Evolutionary conservation across 2,797 vertebrate species (phyloP).

Genomic region (Paramormyrops hopkinsi): DNA sequence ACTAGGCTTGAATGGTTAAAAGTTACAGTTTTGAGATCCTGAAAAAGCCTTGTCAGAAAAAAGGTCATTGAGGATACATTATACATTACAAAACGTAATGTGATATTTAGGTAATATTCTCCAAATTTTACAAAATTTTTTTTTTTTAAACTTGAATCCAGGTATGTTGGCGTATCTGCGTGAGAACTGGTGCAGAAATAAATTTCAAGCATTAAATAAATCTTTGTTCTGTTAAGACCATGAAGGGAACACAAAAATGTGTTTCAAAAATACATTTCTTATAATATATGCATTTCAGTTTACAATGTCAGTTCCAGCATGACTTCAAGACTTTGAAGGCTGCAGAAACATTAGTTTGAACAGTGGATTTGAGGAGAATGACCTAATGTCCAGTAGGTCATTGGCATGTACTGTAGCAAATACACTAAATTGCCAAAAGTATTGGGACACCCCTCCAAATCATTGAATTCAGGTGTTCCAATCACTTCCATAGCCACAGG

Average conservation of each 20-base stretch:
- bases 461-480: background rate
- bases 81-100: background rate
- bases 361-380: conserved; percentile 1
- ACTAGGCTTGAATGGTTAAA: background rate
- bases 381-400: background rate
- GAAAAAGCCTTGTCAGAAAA: background rate
- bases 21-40: background rate
- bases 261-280: background rate
- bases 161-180: background rate
- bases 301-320: background rate
- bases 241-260: background rate
- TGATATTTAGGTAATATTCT: background rate
- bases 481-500: background rate
- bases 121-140: background rate
- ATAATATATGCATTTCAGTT: background rate
- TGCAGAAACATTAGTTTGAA: background rate
- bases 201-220: background rate
- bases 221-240: background rate
- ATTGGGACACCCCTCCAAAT: too few relatives aligned
- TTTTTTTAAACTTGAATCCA: background rate
- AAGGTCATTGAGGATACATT: background rate
- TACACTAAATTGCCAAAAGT: too few relatives aligned
- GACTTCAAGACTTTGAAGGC: background rate
- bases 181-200: background rate
- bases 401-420: background rate